Base-by-base conservation (phyloP, 1,140 invertebrate species). In the Elysia chlorotica region DNA sequence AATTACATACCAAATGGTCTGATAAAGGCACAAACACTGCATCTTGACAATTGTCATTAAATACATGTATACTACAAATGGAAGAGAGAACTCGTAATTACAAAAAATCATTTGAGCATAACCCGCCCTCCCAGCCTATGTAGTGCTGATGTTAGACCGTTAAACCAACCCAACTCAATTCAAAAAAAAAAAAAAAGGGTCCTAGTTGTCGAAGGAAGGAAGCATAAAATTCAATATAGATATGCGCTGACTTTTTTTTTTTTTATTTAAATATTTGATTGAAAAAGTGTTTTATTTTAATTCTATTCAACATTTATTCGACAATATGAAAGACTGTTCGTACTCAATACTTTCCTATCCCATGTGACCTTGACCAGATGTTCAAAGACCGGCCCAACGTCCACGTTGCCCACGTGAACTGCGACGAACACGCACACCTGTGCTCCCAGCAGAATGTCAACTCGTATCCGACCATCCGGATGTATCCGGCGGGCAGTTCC, bases 401-500 rank as follows among this genome's bases (percentile, higher is more conserved):
- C 3, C 88, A 90, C 77, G 87, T 94, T n/a, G 93, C 89, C 1
- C 89, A 90, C 78, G 90, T 94, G 1, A 90, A 94, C 85, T 94
- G 93, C 86, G 89, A 91, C 68, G 83, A 83, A 31, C 86, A 93
- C 80, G 48, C 77, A 6, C 78, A 85, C 35, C 77, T 94, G 1
- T 94, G 93, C 83, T 69, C 78, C 31, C 73, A 85, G 2, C 89
- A 93, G 83, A 87, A 88, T 66, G 86, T 94, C 23, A 82, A 85
- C n/a, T 90, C 90, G 41, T 94, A 93, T 86, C 93, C 93, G 0
- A 91, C 90, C 19, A 91, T 94, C 72, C 87, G 92, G 66, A 78
- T 94, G 1, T 94, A 93, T 86, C 91, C 92, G 4, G 78, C 87
- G 2, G 89, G 88, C 25, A 30, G 35, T 25, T 23, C 35, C 1